phyloP scores from a whole-genome alignment of 2,113 vertebrate species.

The Seriola aureovittata region DNA sequence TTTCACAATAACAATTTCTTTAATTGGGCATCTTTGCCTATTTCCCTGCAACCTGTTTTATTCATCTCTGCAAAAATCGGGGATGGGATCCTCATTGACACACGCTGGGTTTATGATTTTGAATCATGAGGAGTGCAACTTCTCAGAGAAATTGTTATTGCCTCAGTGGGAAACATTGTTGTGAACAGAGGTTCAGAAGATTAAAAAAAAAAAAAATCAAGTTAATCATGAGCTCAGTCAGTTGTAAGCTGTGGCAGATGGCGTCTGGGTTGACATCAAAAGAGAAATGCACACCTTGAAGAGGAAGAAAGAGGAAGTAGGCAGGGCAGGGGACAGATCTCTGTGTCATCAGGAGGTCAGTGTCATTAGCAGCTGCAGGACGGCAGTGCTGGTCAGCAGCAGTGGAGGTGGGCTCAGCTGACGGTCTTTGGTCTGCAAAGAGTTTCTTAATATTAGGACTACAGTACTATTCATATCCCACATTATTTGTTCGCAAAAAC shows the following conservation, averaged over 20 bases:
- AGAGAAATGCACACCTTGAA: slow-evolving; percentile 39
- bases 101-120: slow-evolving; percentile 83
- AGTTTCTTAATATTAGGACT: neutral
- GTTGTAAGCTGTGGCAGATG: slow-evolving; percentile 38
- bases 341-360: slow-evolving; percentile 46
- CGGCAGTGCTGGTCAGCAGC: neutral
- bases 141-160: slow-evolving; percentile 79
- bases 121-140: slow-evolving; percentile 74
- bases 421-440: neutral
- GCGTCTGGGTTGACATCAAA: slow-evolving; percentile 24
- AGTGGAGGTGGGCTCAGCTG: neutral
- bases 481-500: neutral
- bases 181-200: slow-evolving; percentile 68
- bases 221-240: slow-evolving; percentile 77
- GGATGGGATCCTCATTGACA: slow-evolving; percentile 65
- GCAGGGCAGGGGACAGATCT: slow-evolving; percentile 4
- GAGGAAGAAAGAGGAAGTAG: slow-evolving; percentile 22
- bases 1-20: slow-evolving; percentile 83
- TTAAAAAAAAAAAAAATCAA: slow-evolving; percentile 50
- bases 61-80: slow-evolving; percentile 70
- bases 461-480: neutral
- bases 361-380: slow-evolving; percentile 14
- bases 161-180: slow-evolving; percentile 74
- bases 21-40: slow-evolving; percentile 77
- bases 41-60: slow-evolving; percentile 69